Percentiles rank a stretch among this genome's conserved stretches.
These are phyloP conservation scores for Crotophaga sulcirostris DNA, from an alignment of 2,113 vertebrate genomes.

Conservation along the genomic window DNA sequence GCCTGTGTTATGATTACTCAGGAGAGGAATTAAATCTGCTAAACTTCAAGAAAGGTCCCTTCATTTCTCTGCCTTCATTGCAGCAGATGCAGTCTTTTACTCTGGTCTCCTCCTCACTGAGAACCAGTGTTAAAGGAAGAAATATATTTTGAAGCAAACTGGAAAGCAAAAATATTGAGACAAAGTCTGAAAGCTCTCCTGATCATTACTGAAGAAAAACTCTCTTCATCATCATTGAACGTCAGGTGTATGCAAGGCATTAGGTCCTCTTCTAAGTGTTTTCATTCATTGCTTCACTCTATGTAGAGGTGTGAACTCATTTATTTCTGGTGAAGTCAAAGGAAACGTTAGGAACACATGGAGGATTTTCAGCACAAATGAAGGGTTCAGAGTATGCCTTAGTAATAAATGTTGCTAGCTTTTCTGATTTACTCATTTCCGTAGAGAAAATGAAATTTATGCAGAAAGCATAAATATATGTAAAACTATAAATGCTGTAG, in stretches of 20 bases:
- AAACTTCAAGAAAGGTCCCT: neutral
- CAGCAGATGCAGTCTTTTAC: neutral
- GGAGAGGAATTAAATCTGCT: neutral
- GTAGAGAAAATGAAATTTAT: neutral
- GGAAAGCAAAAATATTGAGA: neutral
- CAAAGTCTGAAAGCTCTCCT: neutral
- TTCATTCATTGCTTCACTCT: neutral
- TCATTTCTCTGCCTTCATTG: neutral
- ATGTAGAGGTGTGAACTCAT: neutral
- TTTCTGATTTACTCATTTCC: neutral
- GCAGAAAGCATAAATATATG: neutral
- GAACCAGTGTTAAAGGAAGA: neutral
- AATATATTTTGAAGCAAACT: neutral
- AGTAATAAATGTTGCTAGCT: neutral
- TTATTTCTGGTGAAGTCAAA: neutral
- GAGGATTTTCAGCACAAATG: neutral
- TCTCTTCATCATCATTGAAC: neutral
- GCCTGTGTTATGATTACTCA: neutral
- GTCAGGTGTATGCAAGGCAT: neutral
- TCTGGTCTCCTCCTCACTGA: neutral
- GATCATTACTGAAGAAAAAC: neutral
- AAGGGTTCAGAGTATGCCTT: neutral
- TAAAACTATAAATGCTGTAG: neutral
- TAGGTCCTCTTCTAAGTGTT: neutral
- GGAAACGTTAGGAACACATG: neutral